phyloP scores from a whole-genome alignment of 92 coral and sea anemone species.

The Paragorgia papillata region DNA sequence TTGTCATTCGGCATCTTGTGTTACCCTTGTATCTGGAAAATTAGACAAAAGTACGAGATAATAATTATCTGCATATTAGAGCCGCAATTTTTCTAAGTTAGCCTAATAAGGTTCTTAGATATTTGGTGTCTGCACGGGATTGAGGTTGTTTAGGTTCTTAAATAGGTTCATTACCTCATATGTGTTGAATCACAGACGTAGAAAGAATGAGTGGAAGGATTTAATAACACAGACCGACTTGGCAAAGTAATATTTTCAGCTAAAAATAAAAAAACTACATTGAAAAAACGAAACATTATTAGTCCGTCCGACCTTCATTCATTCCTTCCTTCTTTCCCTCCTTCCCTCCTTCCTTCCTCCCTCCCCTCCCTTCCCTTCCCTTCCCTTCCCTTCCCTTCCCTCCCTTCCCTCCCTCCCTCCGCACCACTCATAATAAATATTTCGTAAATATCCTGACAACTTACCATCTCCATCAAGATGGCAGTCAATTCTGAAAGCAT shows the following conservation, averaged over 20 bases:
- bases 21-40: slow-evolving; percentile 9
- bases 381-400: too few species aligned
- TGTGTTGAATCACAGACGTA: slow-evolving; percentile 38
- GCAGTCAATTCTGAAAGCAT: slow-evolving; percentile 37
- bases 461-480: slow-evolving; percentile 30
- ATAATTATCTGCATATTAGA: too few species aligned
- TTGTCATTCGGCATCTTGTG: slow-evolving; percentile 13
- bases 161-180: not conserved
- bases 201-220: slow-evolving; percentile 12
- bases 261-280: not conserved
- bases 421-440: not conserved
- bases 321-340: too few species aligned
- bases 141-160: not conserved
- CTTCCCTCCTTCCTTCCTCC: too few species aligned
- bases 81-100: too few species aligned
- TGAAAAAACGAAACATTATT: too few species aligned
- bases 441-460: not conserved
- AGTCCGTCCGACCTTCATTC: too few species aligned
- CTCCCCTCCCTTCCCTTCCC: too few species aligned
- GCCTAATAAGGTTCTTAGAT: too few species aligned
- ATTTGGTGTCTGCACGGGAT: too few species aligned
- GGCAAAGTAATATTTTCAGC: slow-evolving; percentile 20
- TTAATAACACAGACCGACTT: slow-evolving; percentile 9
- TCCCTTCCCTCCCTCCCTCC: too few species aligned
- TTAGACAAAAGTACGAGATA: not conserved